Percentiles rank a stretch among this genome's conserved stretches.
Conservation (phyloP, 2,113 vertebrate genomes). For the Cephalopterus ornatus region DNA sequence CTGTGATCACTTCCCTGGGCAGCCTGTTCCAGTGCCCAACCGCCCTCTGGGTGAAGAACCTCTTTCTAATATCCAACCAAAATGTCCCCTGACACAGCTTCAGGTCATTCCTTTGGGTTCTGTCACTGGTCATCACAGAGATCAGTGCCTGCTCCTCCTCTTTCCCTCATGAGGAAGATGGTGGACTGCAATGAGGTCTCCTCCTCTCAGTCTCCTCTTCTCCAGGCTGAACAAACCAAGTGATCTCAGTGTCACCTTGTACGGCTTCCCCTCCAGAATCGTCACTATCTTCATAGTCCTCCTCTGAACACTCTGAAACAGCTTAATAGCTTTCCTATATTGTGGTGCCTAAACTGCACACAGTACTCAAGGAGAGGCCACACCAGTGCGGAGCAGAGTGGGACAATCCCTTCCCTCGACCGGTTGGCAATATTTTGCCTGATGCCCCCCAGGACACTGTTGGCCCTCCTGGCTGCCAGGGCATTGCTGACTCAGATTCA, state of each 20-base stretch:
- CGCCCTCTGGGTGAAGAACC: not conserved
- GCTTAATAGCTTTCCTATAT: not conserved
- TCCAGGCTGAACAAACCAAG: not conserved
- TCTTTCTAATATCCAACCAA: not conserved
- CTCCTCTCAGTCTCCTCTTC: not conserved
- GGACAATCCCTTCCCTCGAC: not conserved
- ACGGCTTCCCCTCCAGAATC: not conserved
- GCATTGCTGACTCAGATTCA: rapidly evolving
- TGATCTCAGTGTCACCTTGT: not conserved
- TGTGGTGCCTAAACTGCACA: rapidly evolving
- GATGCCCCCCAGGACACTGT: not conserved
- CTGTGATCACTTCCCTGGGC: not conserved
- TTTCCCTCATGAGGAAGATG: rapidly evolving
- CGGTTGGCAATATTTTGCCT: rapidly evolving
- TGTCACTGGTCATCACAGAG: not conserved
- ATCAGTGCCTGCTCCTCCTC: not conserved
- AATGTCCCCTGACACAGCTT: not conserved
- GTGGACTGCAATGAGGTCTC: not conserved
- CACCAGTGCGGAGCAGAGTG: not conserved
- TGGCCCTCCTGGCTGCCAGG: not conserved
- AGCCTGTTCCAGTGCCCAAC: not conserved
- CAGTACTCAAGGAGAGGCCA: not conserved
- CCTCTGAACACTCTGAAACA: not conserved
- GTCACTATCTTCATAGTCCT: not conserved
- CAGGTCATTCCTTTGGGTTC: rapidly evolving